A percentile compares a stretch with the other conserved stretches of the same genome.
Evolutionary conservation across 2,888 invertebrate genomes (phyloP).

Genomic region (Stenolophus ochropezus): DNA sequence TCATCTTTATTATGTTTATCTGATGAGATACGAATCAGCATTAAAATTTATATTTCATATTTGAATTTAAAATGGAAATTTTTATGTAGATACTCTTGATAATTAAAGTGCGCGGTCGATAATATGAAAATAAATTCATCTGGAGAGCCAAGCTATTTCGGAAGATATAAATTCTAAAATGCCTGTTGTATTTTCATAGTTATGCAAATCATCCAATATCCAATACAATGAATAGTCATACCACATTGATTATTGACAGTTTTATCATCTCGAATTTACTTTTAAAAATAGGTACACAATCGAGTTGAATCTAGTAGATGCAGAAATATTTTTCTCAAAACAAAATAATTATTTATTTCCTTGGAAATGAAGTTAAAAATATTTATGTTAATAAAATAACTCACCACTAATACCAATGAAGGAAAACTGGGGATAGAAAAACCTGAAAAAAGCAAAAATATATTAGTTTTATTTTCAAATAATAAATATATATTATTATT

Average conservation of each 20-base stretch:
- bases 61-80: constrained; percentile 26
- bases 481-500: too few relatives aligned
- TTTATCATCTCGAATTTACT: too few relatives aligned
- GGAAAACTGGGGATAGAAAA: too few relatives aligned
- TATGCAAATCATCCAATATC: not conserved
- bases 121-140: not conserved
- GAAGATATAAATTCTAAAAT: not conserved
- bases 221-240: not conserved
- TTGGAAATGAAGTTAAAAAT: too few relatives aligned
- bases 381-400: too few relatives aligned
- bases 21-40: constrained; percentile 37
- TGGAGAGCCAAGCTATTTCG: not conserved
- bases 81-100: constrained; percentile 19
- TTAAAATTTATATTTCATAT: constrained; percentile 35
- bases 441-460: too few relatives aligned
- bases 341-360: too few relatives aligned
- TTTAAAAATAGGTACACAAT: too few relatives aligned
- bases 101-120: constrained; percentile 23
- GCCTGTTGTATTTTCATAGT: not conserved
- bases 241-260: not conserved
- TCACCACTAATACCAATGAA: too few relatives aligned
- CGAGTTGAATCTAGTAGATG: too few relatives aligned
- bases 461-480: too few relatives aligned
- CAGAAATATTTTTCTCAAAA: too few relatives aligned
- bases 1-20: constrained; percentile 31